phyloP scores from a whole-genome alignment of 2,888 invertebrate species.

The Griposia aprilina region DNA sequence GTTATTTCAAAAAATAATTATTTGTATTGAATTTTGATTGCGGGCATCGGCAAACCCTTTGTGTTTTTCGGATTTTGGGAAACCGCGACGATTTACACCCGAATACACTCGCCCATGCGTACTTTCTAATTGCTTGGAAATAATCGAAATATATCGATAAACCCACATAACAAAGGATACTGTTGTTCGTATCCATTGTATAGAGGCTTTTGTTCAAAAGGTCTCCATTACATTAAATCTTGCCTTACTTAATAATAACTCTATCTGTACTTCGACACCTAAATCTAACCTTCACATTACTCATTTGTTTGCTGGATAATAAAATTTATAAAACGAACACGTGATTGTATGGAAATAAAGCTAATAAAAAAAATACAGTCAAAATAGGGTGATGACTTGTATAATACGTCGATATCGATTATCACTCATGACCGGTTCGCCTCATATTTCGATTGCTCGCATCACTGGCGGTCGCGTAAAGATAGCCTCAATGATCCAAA shows the following conservation, averaged over 20 bases:
- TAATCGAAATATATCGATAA: conserved; percentile 56
- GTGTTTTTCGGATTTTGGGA: conserved; percentile 7
- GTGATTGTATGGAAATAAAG: not conserved
- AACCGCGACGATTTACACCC: conserved; percentile 38
- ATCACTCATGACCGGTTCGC: conserved; percentile 10
- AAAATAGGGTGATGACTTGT: not conserved
- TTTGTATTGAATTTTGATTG: conserved; percentile 32
- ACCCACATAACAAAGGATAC: conserved; percentile 26
- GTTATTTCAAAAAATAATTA: conserved; percentile 23
- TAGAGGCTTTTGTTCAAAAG: conserved; percentile 33
- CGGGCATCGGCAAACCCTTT: not conserved
- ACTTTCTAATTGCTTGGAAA: conserved; percentile 55
- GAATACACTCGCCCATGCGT: conserved; percentile 42
- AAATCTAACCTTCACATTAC: conserved; percentile 10
- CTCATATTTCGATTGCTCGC: conserved; percentile 22
- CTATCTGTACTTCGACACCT: conserved; percentile 17
- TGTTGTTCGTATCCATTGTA: conserved; percentile 21
- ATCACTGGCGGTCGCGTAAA: conserved; percentile 21
- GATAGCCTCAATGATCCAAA: conserved; percentile 40
- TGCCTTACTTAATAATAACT: conserved; percentile 14
- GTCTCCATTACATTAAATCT: conserved; percentile 23
- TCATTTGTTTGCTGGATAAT: not conserved
- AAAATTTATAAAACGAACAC: not conserved
- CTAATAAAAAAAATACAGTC: not conserved
- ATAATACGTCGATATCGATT: conserved; percentile 12